Base-by-base conservation (phyloP, 2,113 vertebrate species). In the Anhinga anhinga region DNA sequence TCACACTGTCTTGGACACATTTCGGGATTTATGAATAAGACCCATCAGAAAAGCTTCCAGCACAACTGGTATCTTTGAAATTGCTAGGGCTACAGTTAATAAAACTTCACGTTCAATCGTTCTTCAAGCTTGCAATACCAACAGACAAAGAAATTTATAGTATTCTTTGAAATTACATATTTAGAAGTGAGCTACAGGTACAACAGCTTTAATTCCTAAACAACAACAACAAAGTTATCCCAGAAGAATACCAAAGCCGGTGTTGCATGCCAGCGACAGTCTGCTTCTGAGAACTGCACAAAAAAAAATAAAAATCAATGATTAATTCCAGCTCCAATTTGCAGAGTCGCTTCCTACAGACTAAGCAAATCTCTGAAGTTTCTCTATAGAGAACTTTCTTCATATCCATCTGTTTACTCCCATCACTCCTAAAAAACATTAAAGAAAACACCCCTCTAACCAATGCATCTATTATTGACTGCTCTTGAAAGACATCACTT, bases 11-110 rank as follows among this genome's bases (percentile, higher is more conserved):
- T 93, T 94, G 70, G 87, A 97, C 96, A 97, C n/a, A 55, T 94
- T 95, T 87, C 93, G 27, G n/a, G 95, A 97, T 94, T 97, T 94
- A 96, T 93, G 96, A 97, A 98, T 95, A 98, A 95, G 85, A 97
- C 77, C 91, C 95, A 93, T 98, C 96, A 97, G 93, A 96, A 97
- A 95, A 96, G 89, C 94, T 97, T 95, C 93, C 55, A 86, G 85
- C 62, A 84, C 93, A 87, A 97, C 95, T 53, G 40, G 82, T 94
- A 94, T 91, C 96, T 97, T 96, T 91, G 67, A 97, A 97, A 98
- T 97, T 97, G 95, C 96, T 93, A 95, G 20, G 52, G 95, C 71
- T 97, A 97, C 96, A 98, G 96, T 97, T 97, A 97, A 98, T 98
- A 98, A 98, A 98, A 97, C 91, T 96, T 93, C 15, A 4, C 2